These are phyloP conservation scores for Ditula angustiorana DNA, from an alignment of 2,888 invertebrate genomes.

Conservation along the genomic window DNA sequence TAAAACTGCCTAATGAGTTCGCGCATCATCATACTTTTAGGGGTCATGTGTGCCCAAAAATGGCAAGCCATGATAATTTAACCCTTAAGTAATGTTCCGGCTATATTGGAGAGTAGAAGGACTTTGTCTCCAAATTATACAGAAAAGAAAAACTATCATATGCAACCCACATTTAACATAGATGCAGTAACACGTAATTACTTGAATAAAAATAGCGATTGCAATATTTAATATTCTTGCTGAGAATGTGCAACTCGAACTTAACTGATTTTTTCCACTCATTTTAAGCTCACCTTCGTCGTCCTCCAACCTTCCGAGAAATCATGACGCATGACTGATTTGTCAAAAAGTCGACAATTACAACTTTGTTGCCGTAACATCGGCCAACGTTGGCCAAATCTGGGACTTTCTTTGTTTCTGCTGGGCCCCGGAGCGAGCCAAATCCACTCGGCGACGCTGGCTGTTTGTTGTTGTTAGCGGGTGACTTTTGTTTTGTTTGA, in stretches of 20 bases:
- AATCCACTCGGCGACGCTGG: slow-evolving; percentile 64
- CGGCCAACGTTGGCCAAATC: slow-evolving; percentile 56
- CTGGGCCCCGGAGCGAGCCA: slow-evolving; percentile 61
- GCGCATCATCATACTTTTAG: slow-evolving; percentile 49
- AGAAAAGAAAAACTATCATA: neutral
- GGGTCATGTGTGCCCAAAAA: slow-evolving; percentile 13
- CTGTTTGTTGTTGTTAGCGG: slow-evolving; percentile 53
- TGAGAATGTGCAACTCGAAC: neutral
- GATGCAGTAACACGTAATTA: no score
- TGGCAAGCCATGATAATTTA: slow-evolving; percentile 20
- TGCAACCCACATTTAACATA: no score
- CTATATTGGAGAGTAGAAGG: neutral
- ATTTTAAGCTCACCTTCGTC: slow-evolving; percentile 61
- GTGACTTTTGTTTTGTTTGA: slow-evolving; percentile 70
- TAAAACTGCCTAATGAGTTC: slow-evolving; percentile 67
- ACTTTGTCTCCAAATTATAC: neutral
- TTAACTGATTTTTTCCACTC: slow-evolving; percentile 53
- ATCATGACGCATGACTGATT: slow-evolving; percentile 60
- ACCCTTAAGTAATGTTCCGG: slow-evolving; percentile 25
- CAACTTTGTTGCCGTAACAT: slow-evolving; percentile 65
- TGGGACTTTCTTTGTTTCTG: slow-evolving; percentile 72
- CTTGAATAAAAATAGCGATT: neutral
- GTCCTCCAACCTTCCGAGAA: slow-evolving; percentile 77
- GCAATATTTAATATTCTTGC: neutral
- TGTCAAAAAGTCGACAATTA: slow-evolving; percentile 63